These are phyloP conservation scores for Pelecanus crispus DNA, from an alignment of 2,113 vertebrate genomes.

Conservation along the genomic window DNA sequence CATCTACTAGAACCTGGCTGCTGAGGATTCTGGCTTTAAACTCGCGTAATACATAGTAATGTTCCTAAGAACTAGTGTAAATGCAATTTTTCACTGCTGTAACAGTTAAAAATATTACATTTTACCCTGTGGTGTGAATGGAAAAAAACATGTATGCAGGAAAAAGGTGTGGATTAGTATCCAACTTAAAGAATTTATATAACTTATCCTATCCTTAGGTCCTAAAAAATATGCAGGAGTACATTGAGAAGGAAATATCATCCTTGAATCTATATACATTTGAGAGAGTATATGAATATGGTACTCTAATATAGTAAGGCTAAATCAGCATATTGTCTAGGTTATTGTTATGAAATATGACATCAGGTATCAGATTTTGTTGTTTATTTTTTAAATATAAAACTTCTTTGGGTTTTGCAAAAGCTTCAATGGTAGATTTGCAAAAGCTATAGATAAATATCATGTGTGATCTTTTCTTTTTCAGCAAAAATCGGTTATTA, in stretches of 20 bases:
- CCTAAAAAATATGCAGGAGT: background rate
- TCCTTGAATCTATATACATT: background rate
- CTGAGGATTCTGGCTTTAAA: background rate
- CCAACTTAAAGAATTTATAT: background rate
- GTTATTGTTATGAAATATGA: background rate
- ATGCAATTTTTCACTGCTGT: background rate
- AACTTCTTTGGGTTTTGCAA: background rate
- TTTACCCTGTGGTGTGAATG: background rate
- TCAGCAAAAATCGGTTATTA: background rate
- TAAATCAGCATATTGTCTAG: background rate
- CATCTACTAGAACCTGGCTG: background rate
- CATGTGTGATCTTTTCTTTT: background rate
- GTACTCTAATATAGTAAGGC: background rate
- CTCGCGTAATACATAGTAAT: background rate
- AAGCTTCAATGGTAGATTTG: background rate
- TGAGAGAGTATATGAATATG: background rate
- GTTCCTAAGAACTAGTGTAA: background rate
- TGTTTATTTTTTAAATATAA: background rate
- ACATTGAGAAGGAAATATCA: background rate
- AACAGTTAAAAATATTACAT: background rate
- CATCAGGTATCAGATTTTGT: background rate
- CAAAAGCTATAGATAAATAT: background rate
- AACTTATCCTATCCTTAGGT: background rate
- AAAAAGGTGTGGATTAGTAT: background rate
- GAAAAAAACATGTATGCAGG: background rate